Base-by-base conservation (phyloP, 2,888 invertebrate species). In the Empis stercorea region DNA sequence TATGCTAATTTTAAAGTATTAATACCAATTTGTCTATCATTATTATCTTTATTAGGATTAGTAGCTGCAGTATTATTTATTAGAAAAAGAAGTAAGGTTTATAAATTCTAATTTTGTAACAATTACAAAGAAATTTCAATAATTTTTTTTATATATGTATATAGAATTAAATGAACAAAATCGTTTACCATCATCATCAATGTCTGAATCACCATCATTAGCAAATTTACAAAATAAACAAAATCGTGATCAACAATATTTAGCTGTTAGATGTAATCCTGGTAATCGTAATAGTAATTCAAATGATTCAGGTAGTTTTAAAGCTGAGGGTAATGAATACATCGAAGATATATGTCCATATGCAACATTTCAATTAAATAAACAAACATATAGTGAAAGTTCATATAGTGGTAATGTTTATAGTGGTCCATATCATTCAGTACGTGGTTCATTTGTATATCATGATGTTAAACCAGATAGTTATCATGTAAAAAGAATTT, bases 271-370 rank as follows among this genome's bases (percentile, higher is more conserved):
- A 2, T 78, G 78, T 45, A 77, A 78, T 55, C 77, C 79, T 0
- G 59, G 53, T 15, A 64, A 68, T 10, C 63, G 68, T 13, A 68
- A 66, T 30, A 66, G 65, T 42, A 69, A 69, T 47, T 70, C 70
- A 32, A 68, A 68, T 43, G 74, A 74, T 59, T 72, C 74, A 13
- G 75, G 73, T 32, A 80, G 79, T 53, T 74, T 72, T 57, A 75
- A 75, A 56, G 68, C 70, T 38, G 71, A 71, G 56, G 68, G 70
- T 48, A 71, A 71, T 49, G 91, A 91, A 66, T 91, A 91, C 71
- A 87, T 89, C 62, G 91, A 91, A 72, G 91, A 92, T 64, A 89
- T 91, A 59, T 91, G 91, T 64, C 91, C 91, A 1, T 91, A 92
- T 71, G 91, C 91, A 47, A 92, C 91, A 43, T 92, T 91, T 70